These are phyloP conservation scores for Eumacrocentrus americanus DNA, from an alignment of 2,888 invertebrate genomes.

Conservation along the genomic window DNA sequence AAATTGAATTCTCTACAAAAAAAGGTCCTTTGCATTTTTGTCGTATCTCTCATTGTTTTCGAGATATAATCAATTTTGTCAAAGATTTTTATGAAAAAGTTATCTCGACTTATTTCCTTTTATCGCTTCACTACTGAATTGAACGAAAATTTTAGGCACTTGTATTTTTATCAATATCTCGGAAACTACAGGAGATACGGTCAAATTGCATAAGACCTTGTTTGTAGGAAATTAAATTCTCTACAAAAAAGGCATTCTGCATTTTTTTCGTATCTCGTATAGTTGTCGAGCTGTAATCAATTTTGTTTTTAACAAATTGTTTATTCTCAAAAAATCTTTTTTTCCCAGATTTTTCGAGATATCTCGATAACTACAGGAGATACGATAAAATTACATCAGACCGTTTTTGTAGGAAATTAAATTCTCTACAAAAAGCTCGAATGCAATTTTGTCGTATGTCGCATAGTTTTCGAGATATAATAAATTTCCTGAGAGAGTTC, in stretches of 20 bases:
- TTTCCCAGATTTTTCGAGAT: background rate
- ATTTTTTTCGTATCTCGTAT: background rate
- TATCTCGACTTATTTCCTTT: too few relatives aligned
- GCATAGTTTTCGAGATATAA: background rate
- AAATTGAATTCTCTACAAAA: too few relatives aligned
- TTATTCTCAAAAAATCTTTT: background rate
- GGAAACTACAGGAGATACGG: background rate
- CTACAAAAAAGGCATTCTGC: background rate
- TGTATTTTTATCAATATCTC: background rate
- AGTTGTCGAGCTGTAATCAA: background rate
- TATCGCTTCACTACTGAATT: too few relatives aligned
- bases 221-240: background rate
- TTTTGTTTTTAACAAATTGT: too few relatives aligned
- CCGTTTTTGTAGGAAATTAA: background rate
- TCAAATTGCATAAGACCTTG: background rate
- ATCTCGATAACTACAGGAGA: background rate
- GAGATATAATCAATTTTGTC: background rate
- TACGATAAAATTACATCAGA: background rate
- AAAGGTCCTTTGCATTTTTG: too few relatives aligned
- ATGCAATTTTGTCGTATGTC: background rate
- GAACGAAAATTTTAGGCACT: too few relatives aligned
- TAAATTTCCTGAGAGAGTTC: too few relatives aligned
- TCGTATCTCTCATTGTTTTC: background rate
- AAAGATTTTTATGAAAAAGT: background rate
- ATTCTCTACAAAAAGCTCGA: background rate